Base-by-base conservation (phyloP, 2,797 vertebrate genomes). In the Pampus argenteus region DNA sequence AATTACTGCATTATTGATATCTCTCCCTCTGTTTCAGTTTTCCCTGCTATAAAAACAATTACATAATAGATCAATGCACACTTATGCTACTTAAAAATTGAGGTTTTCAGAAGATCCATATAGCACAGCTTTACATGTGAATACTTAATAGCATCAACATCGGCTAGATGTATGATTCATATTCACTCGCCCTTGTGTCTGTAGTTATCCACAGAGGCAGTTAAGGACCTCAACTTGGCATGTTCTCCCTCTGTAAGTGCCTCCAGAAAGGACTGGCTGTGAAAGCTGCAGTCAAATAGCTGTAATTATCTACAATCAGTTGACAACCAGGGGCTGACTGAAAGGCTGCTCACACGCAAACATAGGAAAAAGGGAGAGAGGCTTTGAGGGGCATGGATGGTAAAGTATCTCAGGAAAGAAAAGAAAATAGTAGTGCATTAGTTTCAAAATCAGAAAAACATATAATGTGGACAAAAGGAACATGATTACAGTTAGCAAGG, bases 221-320 rank as follows among this genome's bases (percentile, higher is more conserved):
- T 86, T 81, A 84, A 90, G 82, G 79, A 81, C 76, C 76, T 80
- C 84, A 68, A 86, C 83, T 88, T 90, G 84, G 86, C 86, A 84
- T 89, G 89, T 89, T 90, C 88, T 85, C 78, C 78, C 74, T 82
- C 87, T 79, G 58, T 92, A 91, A 93, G 92, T 90, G 88, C 88
- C 86, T 83, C 45, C 82, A 92, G 86, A 93, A 88, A 92, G 80
- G 74, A 86, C 88, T 83, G 86, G 86, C 84, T 91, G 82, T 90
- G 88, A 91, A 90, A 87, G 86, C 87, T 83, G 87, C 87, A 90
- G 87, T 93, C 91, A 92, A 93, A 93, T 93, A 90, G 91, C 90
- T 92, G 91, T 93, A 94, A 94, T 94, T 93, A 94, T 91, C 85
- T 88, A 85, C 92, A 92, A 93, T 94, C 90, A 92, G 87, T 79